A percentile compares a stretch with the other conserved stretches of the same genome.
phyloP scores from a whole-genome alignment of 2,113 vertebrate genomes.

The Nycticorax nycticorax region DNA sequence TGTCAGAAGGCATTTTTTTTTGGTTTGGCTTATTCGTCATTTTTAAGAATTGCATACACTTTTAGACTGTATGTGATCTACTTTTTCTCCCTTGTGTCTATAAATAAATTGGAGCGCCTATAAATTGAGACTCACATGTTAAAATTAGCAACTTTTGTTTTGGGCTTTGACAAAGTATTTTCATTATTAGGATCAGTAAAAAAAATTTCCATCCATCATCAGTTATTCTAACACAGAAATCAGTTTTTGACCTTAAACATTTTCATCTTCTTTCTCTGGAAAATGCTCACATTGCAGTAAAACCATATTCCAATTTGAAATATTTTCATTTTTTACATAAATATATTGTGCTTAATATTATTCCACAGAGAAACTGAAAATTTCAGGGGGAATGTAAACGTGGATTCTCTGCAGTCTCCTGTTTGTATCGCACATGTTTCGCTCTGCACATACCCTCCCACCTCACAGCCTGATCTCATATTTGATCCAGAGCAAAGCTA shows the following conservation, averaged over 20 bases:
- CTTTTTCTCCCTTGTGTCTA: not conserved
- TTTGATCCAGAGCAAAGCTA: not conserved
- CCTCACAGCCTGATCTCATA: not conserved
- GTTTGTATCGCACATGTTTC: not conserved
- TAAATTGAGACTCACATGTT: not conserved
- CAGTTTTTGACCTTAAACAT: not conserved
- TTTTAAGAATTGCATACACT: not conserved
- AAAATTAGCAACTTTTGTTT: not conserved
- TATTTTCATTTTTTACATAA: not conserved
- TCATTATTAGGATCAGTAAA: not conserved
- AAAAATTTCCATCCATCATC: not conserved
- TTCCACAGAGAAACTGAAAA: not conserved
- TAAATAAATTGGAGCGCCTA: not conserved
- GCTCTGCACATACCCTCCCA: not conserved
- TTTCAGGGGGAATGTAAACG: not conserved
- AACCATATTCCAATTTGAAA: not conserved
- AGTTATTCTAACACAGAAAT: not conserved
- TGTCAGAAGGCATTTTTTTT: not conserved
- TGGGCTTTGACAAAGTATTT: not conserved
- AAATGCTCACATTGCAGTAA: not conserved
- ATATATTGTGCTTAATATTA: not conserved
- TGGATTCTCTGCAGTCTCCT: not conserved
- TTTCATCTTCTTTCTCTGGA: not conserved
- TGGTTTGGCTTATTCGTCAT: not conserved
- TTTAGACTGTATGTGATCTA: not conserved